These are phyloP conservation scores for Hapalemur alaotrensis DNA, from an alignment of 2,797 vertebrate species.

Conservation along the genomic window DNA sequence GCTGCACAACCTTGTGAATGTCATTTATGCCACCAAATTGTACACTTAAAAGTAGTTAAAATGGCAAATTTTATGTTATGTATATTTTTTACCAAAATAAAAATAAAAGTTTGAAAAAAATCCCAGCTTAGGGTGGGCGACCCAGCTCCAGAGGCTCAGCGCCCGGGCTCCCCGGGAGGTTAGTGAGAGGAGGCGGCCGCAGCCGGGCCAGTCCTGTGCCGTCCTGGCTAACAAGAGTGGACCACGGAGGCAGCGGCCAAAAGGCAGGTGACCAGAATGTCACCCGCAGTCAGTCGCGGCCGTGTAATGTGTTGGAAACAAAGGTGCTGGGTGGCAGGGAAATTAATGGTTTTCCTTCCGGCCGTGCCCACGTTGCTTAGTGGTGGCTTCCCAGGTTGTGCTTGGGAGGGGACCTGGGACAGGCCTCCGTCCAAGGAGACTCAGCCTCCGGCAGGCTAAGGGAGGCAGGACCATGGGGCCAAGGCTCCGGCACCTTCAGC, in stretches of 20 bases:
- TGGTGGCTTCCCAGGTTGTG: neutral
- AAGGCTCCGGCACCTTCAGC: neutral
- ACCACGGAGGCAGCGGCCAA: too few relatives aligned
- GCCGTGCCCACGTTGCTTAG: neutral
- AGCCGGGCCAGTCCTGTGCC: neutral
- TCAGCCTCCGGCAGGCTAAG: too few relatives aligned
- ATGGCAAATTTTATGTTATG: too few relatives aligned
- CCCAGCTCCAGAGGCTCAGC: too few relatives aligned
- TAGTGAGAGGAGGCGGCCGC: too few relatives aligned
- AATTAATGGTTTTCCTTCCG: rapidly evolving
- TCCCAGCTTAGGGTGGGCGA: neutral
- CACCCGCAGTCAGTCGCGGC: neutral
- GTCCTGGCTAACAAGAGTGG: too few relatives aligned
- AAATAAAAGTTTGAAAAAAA: neutral
- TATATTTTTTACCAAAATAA: neutral
- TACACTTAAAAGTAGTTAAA: neutral
- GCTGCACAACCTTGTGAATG: neutral
- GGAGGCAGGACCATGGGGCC: neutral
- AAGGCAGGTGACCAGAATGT: too few relatives aligned
- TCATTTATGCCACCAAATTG: neutral
- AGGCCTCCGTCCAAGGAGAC: neutral
- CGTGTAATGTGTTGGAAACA: too few relatives aligned
- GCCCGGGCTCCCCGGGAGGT: too few relatives aligned
- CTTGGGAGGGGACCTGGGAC: neutral
- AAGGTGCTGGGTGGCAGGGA: rapidly evolving